Evolutionary conservation across 2,113 vertebrate species (phyloP), one percentile per base, ranked within the genome.

Genomic region (Aegotheles bennettii): DNA sequence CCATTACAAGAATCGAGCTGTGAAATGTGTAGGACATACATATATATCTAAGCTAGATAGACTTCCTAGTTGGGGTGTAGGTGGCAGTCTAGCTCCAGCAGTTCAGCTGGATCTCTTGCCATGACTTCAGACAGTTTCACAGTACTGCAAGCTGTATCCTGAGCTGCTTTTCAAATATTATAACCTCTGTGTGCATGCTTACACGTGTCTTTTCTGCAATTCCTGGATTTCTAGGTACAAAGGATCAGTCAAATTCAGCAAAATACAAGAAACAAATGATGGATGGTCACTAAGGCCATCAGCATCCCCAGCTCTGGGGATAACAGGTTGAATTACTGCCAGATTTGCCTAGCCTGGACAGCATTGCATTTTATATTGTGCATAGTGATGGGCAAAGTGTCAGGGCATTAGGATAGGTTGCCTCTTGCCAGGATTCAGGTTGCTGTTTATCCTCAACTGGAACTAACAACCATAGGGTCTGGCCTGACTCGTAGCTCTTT

Each of bases 1-100:
- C 7, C 9, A 6, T 61, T 60, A 0, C 26, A 43, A 73, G 47
- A 56, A 50, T 10, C 0, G 2, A 47, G 17, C 29, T 48, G 16
- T 47, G 29, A 48, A 35, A 90, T 68, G 19, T 15, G 10, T 9
- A 71, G 26, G 35, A 16, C 8, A 9, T 6, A 8, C 7, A 2
- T 8, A 4, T 24, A 35, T 21, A n/a, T 11, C 10, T 45, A 45
- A 64, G 35, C 33, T 56, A 51, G 29, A 28, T 36, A 75, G 63
- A n/a, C 33, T 71, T 56, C 29, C 36, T 18, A 60, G 21, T 40
- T 60, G 50, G 40, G 42, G 7, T 73, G 8, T 26, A 65, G 89
- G 21, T 56, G 59, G 40, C 84, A 91, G 59, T 43, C 31, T 40
- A 8, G 11, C 47, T 80, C 71, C 63, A 83, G 57, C 31, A 86